Conservation (phyloP, 2,888 invertebrate species). For the Xestoiulus laeticollis region DNA sequence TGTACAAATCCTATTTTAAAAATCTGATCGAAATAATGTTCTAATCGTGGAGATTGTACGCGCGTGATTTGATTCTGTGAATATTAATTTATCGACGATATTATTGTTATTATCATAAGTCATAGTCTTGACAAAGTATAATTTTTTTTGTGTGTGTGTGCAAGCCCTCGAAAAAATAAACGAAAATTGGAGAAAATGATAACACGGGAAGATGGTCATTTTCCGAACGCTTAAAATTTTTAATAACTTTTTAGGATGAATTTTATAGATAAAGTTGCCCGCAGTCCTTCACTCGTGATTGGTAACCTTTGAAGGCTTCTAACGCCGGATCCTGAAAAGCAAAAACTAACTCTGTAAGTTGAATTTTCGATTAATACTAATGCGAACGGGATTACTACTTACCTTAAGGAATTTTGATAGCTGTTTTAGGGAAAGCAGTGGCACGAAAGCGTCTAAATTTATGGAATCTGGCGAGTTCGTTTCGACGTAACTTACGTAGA, state of each 20-base stretch:
- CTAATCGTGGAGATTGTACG: background rate
- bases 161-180: background rate
- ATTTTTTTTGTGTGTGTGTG: background rate
- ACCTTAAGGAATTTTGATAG: background rate
- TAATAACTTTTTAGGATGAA: too few species aligned
- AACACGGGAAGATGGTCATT: background rate
- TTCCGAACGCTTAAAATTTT: too few species aligned
- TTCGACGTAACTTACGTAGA: slow-evolving; percentile 38
- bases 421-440: background rate
- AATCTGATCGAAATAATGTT: background rate
- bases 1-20: background rate
- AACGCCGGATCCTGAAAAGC: background rate
- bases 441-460: background rate
- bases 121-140: background rate
- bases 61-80: background rate
- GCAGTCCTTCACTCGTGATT: background rate
- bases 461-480: background rate
- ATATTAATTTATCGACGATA: background rate
- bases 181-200: background rate
- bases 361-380: background rate
- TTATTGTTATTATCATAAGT: background rate
- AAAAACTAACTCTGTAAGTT: background rate
- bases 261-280: background rate
- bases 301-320: background rate
- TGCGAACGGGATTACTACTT: background rate